phyloP scores from a whole-genome alignment of 2,797 vertebrate genomes.

The Mionectes olivaceus region DNA sequence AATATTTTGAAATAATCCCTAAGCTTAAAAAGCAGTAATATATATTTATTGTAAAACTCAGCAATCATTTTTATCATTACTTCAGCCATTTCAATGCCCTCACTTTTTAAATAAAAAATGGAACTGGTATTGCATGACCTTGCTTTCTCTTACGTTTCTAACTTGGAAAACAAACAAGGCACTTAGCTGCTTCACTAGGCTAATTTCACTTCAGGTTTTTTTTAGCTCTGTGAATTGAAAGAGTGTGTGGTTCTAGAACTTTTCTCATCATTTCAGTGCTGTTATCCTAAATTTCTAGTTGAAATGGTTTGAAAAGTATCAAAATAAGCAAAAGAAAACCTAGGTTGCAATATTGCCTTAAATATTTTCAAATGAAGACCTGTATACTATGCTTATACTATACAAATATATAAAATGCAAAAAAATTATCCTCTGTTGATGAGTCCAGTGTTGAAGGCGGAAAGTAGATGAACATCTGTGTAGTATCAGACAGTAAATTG shows the following conservation, averaged over 20 bases:
- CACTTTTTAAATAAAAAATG: background rate
- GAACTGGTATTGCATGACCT: background rate
- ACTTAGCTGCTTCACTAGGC: background rate
- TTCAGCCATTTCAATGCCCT: background rate
- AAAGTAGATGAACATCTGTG: background rate
- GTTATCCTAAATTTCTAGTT: background rate
- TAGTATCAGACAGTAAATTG: background rate
- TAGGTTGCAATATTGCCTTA: background rate
- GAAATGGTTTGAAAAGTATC: background rate
- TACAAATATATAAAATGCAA: background rate
- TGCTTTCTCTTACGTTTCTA: background rate
- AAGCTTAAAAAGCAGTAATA: constrained; percentile 34
- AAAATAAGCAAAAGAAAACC: background rate
- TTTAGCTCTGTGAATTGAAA: background rate
- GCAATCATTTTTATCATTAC: background rate
- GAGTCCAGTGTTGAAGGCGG: background rate
- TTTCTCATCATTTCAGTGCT: background rate
- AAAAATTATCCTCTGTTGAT: background rate
- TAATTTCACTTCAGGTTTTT: background rate
- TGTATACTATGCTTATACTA: background rate
- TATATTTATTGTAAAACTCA: constrained; percentile 27
- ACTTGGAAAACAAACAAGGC: background rate
- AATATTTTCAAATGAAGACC: background rate
- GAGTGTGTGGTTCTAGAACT: background rate
- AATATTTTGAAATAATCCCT: constrained; percentile 34